Evolutionary conservation across 2,888 invertebrate species (phyloP), one percentile per base, ranked within the genome.

Genomic region (Hybos culiciformis): DNA sequence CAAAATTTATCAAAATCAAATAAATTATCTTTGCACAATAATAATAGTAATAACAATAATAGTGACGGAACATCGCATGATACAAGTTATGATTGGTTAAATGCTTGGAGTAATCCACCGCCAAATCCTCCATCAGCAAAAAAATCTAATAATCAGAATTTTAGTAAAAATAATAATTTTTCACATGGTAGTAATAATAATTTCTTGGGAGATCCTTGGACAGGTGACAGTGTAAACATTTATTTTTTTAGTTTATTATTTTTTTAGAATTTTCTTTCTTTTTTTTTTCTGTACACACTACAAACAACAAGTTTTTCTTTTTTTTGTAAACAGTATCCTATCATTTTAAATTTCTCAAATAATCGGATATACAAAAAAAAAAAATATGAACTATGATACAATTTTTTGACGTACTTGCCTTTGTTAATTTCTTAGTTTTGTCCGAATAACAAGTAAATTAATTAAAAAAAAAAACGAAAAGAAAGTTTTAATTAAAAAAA

Each of bases 201-300:
- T 39, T 45, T 29, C 32, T 44, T 45, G 47, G 49, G 49, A 48
- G 52, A 52, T 49, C 50, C 51, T 33, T 51, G 51, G 52, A 51
- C 51, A 52, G 52, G 52, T 52, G 51, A 51, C 45, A n/a, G n/a
- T n/a, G n/a, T n/a, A n/a, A n/a, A n/a, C n/a, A n/a, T 46, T 45
- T 44, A 58, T 70, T 68, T 56, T 63, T 66, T 66, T 70, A 70
- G 69, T 65, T 73, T 73, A 72, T 61, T 62, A 60, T 45, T 55
- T 55, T 57, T 56, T 33, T 31, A 41, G 21, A 7, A 41, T 40
- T 42, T 42, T 32, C 29, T 44, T 32, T 51, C 50, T 54, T 52
- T 53, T 46, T 44, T 34, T 45, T 46, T 47, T 39, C n/a, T n/a
- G n/a, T n/a, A n/a, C n/a, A n/a, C n/a, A n/a, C n/a, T n/a, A n/a